Conservation (phyloP, 2,888 invertebrate species). For the Andricus quercusramuli region DNA sequence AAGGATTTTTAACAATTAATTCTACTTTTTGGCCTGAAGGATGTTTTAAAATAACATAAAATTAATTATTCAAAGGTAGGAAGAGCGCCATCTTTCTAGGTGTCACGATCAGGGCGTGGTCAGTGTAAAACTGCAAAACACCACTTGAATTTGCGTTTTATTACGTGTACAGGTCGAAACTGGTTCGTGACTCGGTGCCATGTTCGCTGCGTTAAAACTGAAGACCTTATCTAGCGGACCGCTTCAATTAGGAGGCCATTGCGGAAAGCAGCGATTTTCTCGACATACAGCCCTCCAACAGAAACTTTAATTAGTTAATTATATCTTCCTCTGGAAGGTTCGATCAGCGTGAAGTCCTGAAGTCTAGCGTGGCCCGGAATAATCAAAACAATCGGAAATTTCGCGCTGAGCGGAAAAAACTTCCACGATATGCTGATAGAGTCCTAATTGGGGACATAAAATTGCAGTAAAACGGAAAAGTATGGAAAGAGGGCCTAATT, state of each 20-base stretch:
- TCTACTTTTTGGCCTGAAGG: no score
- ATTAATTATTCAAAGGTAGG: not conserved
- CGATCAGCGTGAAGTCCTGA: slow-evolving; percentile 11
- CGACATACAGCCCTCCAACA: slow-evolving; percentile 54
- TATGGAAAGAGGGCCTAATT: not conserved
- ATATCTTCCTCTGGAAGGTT: slow-evolving; percentile 44
- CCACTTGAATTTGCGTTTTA: slow-evolving; percentile 35
- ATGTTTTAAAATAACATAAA: not conserved
- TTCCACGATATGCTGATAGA: not conserved
- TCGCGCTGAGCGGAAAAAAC: not conserved
- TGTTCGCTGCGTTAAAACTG: slow-evolving; percentile 67
- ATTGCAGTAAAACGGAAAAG: not conserved
- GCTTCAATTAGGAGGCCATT: slow-evolving; percentile 60
- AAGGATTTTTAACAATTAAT: no score
- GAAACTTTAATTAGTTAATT: slow-evolving; percentile 68
- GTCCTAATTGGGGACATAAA: slow-evolving; percentile 5
- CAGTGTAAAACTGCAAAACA: slow-evolving; percentile 37
- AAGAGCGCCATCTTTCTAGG: not conserved
- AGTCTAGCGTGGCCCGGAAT: slow-evolving; percentile 20
- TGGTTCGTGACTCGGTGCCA: slow-evolving; percentile 66
- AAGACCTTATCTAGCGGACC: slow-evolving; percentile 66
- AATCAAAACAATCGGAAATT: slow-evolving; percentile 20
- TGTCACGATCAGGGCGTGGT: slow-evolving; percentile 28
- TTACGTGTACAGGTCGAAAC: slow-evolving; percentile 35
- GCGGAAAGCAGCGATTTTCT: slow-evolving; percentile 66